phyloP scores from a whole-genome alignment of 2,888 invertebrate species.

The Rhagonycha lutea region DNA sequence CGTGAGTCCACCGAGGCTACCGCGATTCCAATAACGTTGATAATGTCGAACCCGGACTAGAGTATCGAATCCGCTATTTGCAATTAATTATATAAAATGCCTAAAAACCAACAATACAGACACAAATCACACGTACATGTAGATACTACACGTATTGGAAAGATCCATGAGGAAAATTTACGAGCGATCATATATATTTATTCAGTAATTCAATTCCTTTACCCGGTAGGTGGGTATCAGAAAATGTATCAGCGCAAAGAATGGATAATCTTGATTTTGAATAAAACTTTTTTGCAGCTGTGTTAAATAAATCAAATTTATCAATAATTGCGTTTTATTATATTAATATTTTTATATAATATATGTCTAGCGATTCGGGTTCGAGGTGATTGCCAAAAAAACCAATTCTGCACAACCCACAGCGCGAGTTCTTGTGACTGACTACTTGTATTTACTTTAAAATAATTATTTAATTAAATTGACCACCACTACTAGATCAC shows the following conservation, averaged over 20 bases:
- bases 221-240: slow-evolving; percentile 40
- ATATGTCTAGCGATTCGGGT: neutral
- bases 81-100: slow-evolving; percentile 45
- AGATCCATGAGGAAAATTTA: slow-evolving; percentile 47
- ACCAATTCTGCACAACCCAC: neutral
- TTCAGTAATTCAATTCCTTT: slow-evolving; percentile 50
- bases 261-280: slow-evolving; percentile 47
- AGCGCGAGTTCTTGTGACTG: no score
- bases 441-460: neutral
- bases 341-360: neutral
- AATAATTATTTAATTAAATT: neutral
- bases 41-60: slow-evolving; percentile 44
- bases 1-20: slow-evolving; percentile 29
- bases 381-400: neutral
- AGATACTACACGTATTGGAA: slow-evolving; percentile 46
- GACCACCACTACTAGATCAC: neutral
- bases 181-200: slow-evolving; percentile 50
- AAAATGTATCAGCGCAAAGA: slow-evolving; percentile 46
- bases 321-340: neutral
- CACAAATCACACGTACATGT: slow-evolving; percentile 47
- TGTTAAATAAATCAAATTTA: slow-evolving; percentile 31
- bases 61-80: slow-evolving; percentile 46
- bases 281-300: slow-evolving; percentile 42
- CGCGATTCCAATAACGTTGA: slow-evolving; percentile 46
- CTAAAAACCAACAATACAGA: slow-evolving; percentile 42